phyloP scores from a whole-genome alignment of 2,797 vertebrate species.

The Labroides dimidiatus region DNA sequence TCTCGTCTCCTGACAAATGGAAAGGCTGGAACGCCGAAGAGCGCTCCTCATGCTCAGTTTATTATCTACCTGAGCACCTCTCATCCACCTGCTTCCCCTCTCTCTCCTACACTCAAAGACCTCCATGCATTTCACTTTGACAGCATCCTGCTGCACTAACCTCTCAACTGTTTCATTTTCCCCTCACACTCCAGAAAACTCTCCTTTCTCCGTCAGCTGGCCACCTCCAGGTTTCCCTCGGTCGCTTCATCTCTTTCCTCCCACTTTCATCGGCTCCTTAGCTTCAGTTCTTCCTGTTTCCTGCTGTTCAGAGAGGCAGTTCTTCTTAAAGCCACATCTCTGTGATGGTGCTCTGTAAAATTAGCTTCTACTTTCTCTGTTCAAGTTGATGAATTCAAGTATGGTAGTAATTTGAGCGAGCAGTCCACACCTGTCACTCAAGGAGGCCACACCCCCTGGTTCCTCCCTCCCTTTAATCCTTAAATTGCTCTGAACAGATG shows the following conservation, averaged over 20 bases:
- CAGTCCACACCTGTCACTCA: too few species aligned
- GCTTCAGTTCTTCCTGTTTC: constrained; percentile 21
- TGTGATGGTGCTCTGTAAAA: background rate
- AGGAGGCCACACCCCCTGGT: too few species aligned
- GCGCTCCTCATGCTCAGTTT: constrained; percentile 34
- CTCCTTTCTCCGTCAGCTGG: constrained; percentile 13
- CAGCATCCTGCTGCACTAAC: constrained; percentile 7
- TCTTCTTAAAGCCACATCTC: constrained; percentile 8
- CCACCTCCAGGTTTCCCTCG: constrained; percentile 39
- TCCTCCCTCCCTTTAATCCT: too few species aligned
- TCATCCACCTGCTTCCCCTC: constrained; percentile 10
- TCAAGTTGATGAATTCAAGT: too few species aligned
- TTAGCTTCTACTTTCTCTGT: constrained; percentile 4
- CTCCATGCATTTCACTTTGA: constrained; percentile 14
- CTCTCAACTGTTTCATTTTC: constrained; percentile 13
- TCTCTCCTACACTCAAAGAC: constrained; percentile 1
- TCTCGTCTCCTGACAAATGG: constrained; percentile 45
- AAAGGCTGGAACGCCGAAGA: background rate
- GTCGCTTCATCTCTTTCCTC: constrained; percentile 47
- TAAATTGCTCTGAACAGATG: too few species aligned
- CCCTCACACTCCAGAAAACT: constrained; percentile 3
- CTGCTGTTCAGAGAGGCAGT: constrained; percentile 28
- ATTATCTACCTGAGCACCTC: constrained; percentile 44
- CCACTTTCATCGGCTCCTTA: constrained; percentile 48
- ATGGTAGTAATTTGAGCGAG: too few species aligned